phyloP scores from a whole-genome alignment of 2,888 invertebrate genomes.

The Tenthredo notha region DNA sequence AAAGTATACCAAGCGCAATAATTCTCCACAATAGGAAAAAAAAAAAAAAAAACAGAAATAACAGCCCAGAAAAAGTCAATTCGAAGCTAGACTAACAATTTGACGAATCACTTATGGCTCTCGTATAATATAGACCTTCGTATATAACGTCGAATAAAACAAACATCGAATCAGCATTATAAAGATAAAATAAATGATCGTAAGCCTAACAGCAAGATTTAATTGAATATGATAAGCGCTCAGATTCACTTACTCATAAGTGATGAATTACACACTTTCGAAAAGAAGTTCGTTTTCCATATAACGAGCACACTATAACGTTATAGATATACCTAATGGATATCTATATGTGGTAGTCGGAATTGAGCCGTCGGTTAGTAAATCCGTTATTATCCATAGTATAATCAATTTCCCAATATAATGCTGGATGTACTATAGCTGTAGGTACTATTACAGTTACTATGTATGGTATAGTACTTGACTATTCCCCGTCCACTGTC shows the following conservation, averaged over 20 bases:
- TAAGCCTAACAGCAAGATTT: neutral
- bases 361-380: constrained; percentile 28
- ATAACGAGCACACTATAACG: neutral
- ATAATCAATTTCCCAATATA: constrained; percentile 70
- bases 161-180: neutral
- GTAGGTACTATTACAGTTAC: constrained; percentile 10
- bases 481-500: constrained; percentile 27
- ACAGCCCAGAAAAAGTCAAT: neutral
- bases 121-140: neutral
- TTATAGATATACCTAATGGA: neutral
- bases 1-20: neutral
- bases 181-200: neutral
- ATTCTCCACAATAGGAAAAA: neutral
- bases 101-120: neutral
- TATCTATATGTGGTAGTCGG: neutral
- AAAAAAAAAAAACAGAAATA: neutral
- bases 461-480: neutral
- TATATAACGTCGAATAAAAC: neutral
- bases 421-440: constrained; percentile 56
- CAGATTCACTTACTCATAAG: neutral
- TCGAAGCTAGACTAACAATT: neutral
- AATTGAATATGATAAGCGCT: neutral
- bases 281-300: neutral
- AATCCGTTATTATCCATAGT: constrained; percentile 50
- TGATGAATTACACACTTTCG: neutral